These are phyloP conservation scores for Crambe crambe DNA, from an alignment of 37 sponge, comb jelly and placozoan species.

Conservation along the genomic window DNA sequence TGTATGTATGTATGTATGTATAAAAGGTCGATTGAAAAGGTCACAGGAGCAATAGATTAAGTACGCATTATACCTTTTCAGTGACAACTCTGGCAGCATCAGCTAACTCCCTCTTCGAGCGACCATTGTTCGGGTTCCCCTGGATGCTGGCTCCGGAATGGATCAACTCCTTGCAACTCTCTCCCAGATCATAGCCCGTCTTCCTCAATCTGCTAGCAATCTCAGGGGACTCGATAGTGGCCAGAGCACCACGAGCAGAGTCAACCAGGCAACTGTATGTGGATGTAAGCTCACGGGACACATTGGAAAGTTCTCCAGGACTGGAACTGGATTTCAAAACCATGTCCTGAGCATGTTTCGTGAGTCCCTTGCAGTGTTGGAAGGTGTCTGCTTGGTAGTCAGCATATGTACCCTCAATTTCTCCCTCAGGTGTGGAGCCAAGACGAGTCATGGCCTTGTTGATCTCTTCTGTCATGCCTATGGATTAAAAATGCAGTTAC, in stretches of 20 bases:
- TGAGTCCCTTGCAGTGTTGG: slow-evolving; percentile 60
- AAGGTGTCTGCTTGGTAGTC: slow-evolving; percentile 78
- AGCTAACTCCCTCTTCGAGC: slow-evolving; percentile 63
- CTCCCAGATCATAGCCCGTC: slow-evolving; percentile 62
- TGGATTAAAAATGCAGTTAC: neutral
- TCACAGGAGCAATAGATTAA: neutral
- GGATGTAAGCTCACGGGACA: slow-evolving; percentile 42
- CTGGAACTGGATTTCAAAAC: slow-evolving; percentile 32
- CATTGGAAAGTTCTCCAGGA: slow-evolving; percentile 31
- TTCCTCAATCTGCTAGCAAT: slow-evolving; percentile 6
- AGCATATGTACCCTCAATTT: slow-evolving; percentile 55
- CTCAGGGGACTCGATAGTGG: slow-evolving; percentile 55
- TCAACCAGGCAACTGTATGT: slow-evolving; percentile 63
- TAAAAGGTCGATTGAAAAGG: neutral
- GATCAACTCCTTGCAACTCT: slow-evolving; percentile 71
- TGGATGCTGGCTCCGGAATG: slow-evolving; percentile 49
- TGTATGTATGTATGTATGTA: too few relatives aligned
- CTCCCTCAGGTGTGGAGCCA: slow-evolving; percentile 27
- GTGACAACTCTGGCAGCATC: slow-evolving; percentile 67
- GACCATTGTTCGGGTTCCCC: slow-evolving; percentile 75
- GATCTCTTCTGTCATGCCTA: slow-evolving; percentile 74
- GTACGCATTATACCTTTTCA: slow-evolving; percentile 81
- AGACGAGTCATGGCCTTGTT: slow-evolving; percentile 51
- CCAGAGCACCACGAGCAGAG: slow-evolving; percentile 70
- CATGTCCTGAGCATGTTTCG: slow-evolving; percentile 77